Evolutionary conservation across 2,888 invertebrate genomes (phyloP), one percentile per base, ranked within the genome.

Genomic region (Herminia tarsipennalis): DNA sequence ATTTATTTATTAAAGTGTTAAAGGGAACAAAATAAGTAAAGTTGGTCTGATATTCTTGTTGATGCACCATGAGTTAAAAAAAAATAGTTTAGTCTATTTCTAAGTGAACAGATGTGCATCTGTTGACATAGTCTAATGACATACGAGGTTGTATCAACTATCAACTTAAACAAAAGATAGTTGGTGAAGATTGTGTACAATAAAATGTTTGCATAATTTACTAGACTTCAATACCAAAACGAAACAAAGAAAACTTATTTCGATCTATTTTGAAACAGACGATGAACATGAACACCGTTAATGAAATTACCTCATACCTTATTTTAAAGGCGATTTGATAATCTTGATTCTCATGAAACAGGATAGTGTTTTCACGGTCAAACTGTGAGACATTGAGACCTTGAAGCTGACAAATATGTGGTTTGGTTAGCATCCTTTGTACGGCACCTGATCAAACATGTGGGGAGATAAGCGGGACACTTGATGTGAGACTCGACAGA

Each of bases 391-490:
- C 56, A 45, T 37, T 13, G 53, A 72, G 81, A 77, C 87, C 88
- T 88, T 88, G 88, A 76, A 58, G 66, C 66, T 57, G 63, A 68
- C 67, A 78, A 71, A 73, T 73, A 77, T 76, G 71, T 78, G 74
- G 76, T 72, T 77, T 76, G 73, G 70, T 81, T 77, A 73, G 78
- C 74, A 75, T 79, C 73, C 76, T 76, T 63, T 52, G 60, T 59
- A 68, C 52, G 67, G 78, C 91, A 91, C 90, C 91, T 90, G 90
- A 88, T 88, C 85, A 91, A 91, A 91, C 85, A 91, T 79, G 76
- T 79, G 83, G 81, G 77, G 67, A 78, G 90, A 90, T 89, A 90
- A 88, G 81, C 74, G 63, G 78, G 72, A 80, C 89, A 90, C 91
- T 89, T 89, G 88, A 88, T 88, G 84, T 83, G 80, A 79, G 79